phyloP scores from a whole-genome alignment of 2,797 vertebrate species.

The Liasis olivaceus region DNA sequence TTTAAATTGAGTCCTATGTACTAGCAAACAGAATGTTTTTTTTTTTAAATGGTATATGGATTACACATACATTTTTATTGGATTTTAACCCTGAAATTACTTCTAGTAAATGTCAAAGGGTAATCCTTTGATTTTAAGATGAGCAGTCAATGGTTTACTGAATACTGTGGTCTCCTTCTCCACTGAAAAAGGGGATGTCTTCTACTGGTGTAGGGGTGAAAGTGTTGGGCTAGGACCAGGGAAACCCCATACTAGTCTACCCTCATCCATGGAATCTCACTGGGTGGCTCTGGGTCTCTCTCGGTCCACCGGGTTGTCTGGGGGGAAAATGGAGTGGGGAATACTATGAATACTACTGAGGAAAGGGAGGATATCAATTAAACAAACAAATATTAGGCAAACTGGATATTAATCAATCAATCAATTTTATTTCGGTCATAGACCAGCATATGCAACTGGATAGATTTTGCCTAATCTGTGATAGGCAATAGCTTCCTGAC shows the following conservation, averaged over 20 bases:
- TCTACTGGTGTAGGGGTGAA: neutral
- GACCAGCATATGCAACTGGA: neutral
- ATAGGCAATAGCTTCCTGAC: neutral
- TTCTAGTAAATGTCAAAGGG: neutral
- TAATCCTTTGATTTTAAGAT: neutral
- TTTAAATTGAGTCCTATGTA: slow-evolving; percentile 8
- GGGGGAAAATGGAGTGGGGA: neutral
- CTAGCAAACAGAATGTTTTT: neutral
- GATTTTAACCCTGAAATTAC: neutral
- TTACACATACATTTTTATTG: neutral
- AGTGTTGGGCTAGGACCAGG: neutral
- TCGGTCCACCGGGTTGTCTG: neutral
- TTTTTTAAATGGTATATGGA: neutral
- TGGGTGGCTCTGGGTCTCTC: neutral
- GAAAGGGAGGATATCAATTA: neutral
- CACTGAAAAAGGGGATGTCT: neutral
- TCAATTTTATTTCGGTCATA: too few relatives aligned
- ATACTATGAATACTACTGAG: neutral
- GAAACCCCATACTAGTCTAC: neutral
- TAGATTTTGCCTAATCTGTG: neutral
- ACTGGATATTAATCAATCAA: too few relatives aligned
- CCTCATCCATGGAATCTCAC: neutral
- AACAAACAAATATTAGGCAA: neutral
- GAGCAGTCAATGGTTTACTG: neutral
- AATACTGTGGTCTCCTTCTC: neutral